These are phyloP conservation scores for Aphidoletes aphidimyza DNA, from an alignment of 2,888 invertebrate genomes.

Conservation along the genomic window DNA sequence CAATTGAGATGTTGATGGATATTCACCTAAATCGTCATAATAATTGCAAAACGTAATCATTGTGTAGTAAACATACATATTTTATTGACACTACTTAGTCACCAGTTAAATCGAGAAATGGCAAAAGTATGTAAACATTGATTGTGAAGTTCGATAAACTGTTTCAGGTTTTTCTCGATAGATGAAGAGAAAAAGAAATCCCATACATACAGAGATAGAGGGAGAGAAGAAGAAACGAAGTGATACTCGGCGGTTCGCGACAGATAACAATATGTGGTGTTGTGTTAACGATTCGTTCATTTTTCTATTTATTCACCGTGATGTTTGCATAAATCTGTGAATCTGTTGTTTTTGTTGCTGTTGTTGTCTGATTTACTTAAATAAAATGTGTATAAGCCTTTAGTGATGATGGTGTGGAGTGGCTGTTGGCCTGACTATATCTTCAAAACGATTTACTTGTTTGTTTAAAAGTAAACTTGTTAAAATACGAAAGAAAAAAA, in stretches of 20 bases:
- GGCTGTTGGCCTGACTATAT: neutral
- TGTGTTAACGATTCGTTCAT: slow-evolving; percentile 6
- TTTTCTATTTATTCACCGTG: neutral
- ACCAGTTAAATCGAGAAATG: neutral
- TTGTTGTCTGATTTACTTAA: slow-evolving; percentile 22
- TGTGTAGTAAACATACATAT: neutral
- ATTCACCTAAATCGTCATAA: neutral
- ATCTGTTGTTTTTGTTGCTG: too few relatives aligned
- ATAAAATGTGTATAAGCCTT: neutral
- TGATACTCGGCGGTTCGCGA: neutral
- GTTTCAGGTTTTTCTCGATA: neutral
- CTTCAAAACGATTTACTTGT: neutral
- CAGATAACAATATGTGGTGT: slow-evolving; percentile 22
- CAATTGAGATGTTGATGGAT: neutral
- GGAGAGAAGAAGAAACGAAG: too few relatives aligned
- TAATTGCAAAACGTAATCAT: neutral
- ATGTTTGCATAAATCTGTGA: slow-evolving; percentile 10
- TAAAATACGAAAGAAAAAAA: too few relatives aligned
- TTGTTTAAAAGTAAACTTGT: neutral
- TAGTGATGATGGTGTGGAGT: neutral
- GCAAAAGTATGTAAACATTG: neutral
- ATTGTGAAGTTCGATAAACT: slow-evolving; percentile 35
- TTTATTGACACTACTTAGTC: neutral
- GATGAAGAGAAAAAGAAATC: neutral
- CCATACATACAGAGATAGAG: too few relatives aligned